Evolutionary conservation across 2,797 vertebrate species (phyloP), one percentile per base, ranked within the genome.

Genomic region (Gymnocypris eckloni): DNA sequence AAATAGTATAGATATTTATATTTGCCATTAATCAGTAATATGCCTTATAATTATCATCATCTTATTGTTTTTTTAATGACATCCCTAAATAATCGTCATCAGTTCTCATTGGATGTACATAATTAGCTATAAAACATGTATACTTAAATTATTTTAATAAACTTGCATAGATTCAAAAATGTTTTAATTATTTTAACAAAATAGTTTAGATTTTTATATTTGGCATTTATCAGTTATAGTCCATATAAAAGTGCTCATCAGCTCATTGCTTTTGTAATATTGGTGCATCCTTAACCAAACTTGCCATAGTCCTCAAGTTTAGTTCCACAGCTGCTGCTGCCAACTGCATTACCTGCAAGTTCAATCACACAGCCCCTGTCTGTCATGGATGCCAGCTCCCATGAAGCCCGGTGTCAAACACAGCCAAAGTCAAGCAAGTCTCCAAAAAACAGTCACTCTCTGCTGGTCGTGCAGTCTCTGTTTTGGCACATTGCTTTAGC

Each of bases 391-490:
- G 88, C 80, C 80, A 89, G 82, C 71, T 87, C 83, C 81, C 72
- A 81, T 89, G 79, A 88, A 79, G 85, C 64, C 83, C 4, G 1
- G 56, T 85, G 89, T 89, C 88, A 89, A 83, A 86, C 85, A 86
- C 20, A 54, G 80, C 70, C 87, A 70, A 79, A 83, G 39, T 76
- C 70, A 75, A 54, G 61, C 84, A 75, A 50, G 50, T 69, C 76
- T 76, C 81, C 83, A 81, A 66, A 76, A 79, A 56, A 52, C 69
- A 25, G 66, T 86, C 84, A 87, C 91, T 91, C 91, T 89, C 90
- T 91, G 88, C 67, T 84, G 89, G 89, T 88, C 89, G 89, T 92
- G 93, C 91, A 92, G 88, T 89, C 86, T 81, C 87, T 59, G 50
- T 61, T 56, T 81, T 82, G 83, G 69, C 78, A 86, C 37, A 48